Conservation (phyloP, 2,113 vertebrate genomes). For the Noctilio leporinus region DNA sequence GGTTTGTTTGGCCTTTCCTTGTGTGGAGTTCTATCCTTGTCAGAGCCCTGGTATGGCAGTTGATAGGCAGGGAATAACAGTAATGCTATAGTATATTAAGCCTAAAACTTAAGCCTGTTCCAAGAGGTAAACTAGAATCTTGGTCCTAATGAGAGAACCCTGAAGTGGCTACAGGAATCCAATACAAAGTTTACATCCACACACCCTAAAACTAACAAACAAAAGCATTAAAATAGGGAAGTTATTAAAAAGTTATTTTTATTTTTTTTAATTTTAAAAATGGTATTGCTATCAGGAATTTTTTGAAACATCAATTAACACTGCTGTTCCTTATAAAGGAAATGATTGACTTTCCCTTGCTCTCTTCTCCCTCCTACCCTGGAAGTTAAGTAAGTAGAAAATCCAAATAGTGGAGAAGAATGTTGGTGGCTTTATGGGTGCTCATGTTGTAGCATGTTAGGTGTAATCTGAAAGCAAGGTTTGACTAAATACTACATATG, state of each 20-base stretch:
- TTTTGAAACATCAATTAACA: background rate
- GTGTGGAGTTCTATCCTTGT: background rate
- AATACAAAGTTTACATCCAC: background rate
- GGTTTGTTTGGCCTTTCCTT: background rate
- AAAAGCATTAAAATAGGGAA: background rate
- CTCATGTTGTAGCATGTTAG: background rate
- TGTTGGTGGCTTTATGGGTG: background rate
- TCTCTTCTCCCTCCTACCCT: background rate
- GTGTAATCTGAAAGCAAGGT: background rate
- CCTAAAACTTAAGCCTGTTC: background rate
- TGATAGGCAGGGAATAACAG: background rate
- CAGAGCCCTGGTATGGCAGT: background rate
- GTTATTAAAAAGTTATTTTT: background rate
- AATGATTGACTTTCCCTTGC: background rate
- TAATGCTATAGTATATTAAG: background rate
- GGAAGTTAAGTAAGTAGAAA: background rate
- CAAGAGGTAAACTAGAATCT: background rate
- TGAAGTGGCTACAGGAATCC: background rate
- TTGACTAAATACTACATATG: background rate
- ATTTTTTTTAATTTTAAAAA: constrained; percentile 8
- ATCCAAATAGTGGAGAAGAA: background rate
- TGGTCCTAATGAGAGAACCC: background rate
- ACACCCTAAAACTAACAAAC: background rate
- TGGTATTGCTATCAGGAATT: background rate
- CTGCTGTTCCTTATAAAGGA: background rate